Evolutionary conservation across 2,797 vertebrate genomes (phyloP).

Genomic region (Oryzias sinensis): DNA sequence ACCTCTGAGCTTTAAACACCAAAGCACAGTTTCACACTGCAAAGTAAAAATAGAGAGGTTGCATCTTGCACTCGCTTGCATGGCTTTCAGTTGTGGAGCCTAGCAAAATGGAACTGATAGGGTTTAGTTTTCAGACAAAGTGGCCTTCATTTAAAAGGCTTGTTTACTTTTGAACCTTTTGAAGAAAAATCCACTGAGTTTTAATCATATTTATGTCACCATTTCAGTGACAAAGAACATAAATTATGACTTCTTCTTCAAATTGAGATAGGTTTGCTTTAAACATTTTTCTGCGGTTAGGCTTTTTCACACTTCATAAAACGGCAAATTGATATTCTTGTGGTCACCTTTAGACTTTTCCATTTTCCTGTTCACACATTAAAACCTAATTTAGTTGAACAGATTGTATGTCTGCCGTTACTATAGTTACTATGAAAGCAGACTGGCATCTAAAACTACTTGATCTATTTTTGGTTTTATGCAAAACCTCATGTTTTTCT

Average conservation of each 20-base stretch:
- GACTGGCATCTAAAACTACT: slow-evolving; percentile 17
- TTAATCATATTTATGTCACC: no score
- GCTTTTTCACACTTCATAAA: no score
- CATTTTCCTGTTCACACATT: background rate
- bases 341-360: no score
- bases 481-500: slow-evolving; percentile 24
- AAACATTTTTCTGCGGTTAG: no score
- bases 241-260: no score
- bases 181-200: no score
- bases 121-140: background rate
- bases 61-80: slow-evolving; percentile 41
- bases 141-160: background rate
- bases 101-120: background rate
- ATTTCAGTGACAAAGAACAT: no score
- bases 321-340: no score
- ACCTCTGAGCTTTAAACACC: slow-evolving; percentile 62
- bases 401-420: slow-evolving; percentile 23
- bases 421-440: slow-evolving; percentile 11
- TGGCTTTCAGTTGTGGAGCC: slow-evolving; percentile 35
- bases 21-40: slow-evolving; percentile 61
- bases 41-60: slow-evolving; percentile 59
- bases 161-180: no score
- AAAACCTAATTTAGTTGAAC: background rate
- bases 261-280: no score
- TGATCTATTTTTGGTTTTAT: slow-evolving; percentile 26